A percentile compares a stretch with the other conserved stretches of the same genome.
Conservation (phyloP, 2,113 vertebrate genomes). For the Lophotis ruficrista region DNA sequence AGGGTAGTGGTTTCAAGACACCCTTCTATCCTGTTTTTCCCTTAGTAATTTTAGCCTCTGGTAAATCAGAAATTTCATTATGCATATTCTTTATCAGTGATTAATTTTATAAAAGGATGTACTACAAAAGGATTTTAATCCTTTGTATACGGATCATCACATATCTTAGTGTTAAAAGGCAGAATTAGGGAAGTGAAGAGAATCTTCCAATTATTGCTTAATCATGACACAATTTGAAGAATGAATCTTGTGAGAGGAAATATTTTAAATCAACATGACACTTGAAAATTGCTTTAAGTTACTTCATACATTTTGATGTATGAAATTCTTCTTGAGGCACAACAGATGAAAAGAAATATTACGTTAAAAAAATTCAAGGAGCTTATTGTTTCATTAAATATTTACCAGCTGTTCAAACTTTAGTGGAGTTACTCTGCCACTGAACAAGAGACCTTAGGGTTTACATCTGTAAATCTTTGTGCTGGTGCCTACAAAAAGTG, state of each 20-base stretch:
- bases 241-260: constrained; percentile 17
- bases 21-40: background rate
- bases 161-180: background rate
- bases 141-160: background rate
- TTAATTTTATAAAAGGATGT: constrained; percentile 28
- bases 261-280: constrained; percentile 39
- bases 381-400: constrained; percentile 63
- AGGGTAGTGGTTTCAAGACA: background rate
- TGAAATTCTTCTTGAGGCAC: constrained; percentile 36
- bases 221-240: constrained; percentile 18
- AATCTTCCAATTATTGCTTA: constrained; percentile 36
- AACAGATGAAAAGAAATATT: constrained; percentile 50
- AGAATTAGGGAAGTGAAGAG: background rate
- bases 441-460: background rate
- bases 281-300: constrained; percentile 54
- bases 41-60: background rate
- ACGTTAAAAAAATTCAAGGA: background rate
- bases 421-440: constrained; percentile 24
- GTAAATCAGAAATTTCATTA: constrained; percentile 10
- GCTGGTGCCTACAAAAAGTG: background rate
- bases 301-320: constrained; percentile 37
- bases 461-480: constrained; percentile 28
- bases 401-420: constrained; percentile 48
- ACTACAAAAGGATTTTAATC: background rate
- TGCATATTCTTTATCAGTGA: background rate